phyloP scores from a whole-genome alignment of 23 tunicate species.

The Aplidium turbinatum region DNA sequence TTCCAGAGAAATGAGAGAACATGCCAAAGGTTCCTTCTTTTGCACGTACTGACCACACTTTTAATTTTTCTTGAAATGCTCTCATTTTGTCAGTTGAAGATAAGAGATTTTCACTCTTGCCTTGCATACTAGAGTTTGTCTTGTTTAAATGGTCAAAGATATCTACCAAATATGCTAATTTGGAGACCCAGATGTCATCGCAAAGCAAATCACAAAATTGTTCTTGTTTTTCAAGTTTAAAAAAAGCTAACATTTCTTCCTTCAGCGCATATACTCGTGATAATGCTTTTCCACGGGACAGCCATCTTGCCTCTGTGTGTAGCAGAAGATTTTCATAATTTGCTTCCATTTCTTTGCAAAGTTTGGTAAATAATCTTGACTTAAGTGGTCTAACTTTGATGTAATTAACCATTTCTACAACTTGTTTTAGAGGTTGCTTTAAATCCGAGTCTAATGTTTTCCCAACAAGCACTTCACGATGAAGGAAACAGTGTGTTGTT shows the following conservation, averaged over 20 bases:
- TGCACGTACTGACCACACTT: slow-evolving; percentile 29
- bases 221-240: slow-evolving; percentile 29
- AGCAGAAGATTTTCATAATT: slow-evolving; percentile 33
- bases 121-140: slow-evolving; percentile 31
- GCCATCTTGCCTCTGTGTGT: slow-evolving; percentile 34
- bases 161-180: slow-evolving; percentile 34
- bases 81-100: slow-evolving; percentile 30
- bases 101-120: slow-evolving; percentile 33
- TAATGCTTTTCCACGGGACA: slow-evolving; percentile 22
- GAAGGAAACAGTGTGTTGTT: slow-evolving; percentile 28
- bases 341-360: slow-evolving; percentile 34
- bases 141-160: slow-evolving; percentile 29
- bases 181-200: slow-evolving; percentile 27
- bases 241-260: slow-evolving; percentile 4
- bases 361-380: slow-evolving; percentile 8
- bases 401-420: slow-evolving; percentile 10
- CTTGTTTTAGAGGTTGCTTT: slow-evolving; percentile 12
- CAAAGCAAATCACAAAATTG: slow-evolving; percentile 33
- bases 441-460: slow-evolving; percentile 22
- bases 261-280: slow-evolving; percentile 29
- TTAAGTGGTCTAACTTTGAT: slow-evolving; percentile 34
- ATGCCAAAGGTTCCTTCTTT: slow-evolving; percentile 21
- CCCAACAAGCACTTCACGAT: slow-evolving; percentile 33
- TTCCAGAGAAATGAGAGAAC: slow-evolving; percentile 22
- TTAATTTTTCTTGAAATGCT: slow-evolving; percentile 24